Evolutionary conservation across 2,113 vertebrate species (phyloP).

Genomic region (Gambusia holbrooki): DNA sequence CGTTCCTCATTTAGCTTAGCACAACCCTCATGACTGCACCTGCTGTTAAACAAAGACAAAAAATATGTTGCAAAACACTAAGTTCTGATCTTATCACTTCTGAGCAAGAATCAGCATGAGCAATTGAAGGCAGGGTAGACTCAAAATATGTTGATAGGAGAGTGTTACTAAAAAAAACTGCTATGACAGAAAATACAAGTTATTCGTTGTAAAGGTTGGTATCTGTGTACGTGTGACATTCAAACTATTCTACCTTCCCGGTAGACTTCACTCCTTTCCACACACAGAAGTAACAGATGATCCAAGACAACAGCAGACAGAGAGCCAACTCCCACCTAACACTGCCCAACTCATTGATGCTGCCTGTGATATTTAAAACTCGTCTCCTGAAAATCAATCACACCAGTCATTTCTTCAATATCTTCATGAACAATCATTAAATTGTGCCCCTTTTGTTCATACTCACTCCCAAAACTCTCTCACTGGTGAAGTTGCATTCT

Average conservation of each 20-base stretch:
- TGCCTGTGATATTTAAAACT: constrained; percentile 84
- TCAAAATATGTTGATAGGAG: no score
- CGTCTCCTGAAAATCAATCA: constrained; percentile 67
- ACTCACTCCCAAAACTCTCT: constrained; percentile 99
- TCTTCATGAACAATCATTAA: background rate
- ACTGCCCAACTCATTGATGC: constrained; percentile 83
- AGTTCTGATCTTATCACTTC: background rate
- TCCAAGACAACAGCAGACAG: constrained; percentile 84
- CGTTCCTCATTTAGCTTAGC: background rate
- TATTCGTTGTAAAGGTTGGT: background rate
- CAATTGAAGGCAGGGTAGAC: no score
- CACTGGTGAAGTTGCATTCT: constrained; percentile 88
- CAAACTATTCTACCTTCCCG: constrained; percentile 78
- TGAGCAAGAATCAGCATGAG: no score
- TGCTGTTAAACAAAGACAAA: background rate
- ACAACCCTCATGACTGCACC: background rate
- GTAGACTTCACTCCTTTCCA: constrained; percentile 88
- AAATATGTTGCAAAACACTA: no score
- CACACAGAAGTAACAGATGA: constrained; percentile 88
- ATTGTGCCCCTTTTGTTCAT: background rate
- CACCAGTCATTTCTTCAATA: background rate
- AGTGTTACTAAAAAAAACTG: no score
- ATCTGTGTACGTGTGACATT: background rate
- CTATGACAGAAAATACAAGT: no score
- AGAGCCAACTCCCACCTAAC: constrained; percentile 84